Base-by-base conservation (phyloP, 2,797 vertebrate genomes). In the Pangasius mekongensis region DNA sequence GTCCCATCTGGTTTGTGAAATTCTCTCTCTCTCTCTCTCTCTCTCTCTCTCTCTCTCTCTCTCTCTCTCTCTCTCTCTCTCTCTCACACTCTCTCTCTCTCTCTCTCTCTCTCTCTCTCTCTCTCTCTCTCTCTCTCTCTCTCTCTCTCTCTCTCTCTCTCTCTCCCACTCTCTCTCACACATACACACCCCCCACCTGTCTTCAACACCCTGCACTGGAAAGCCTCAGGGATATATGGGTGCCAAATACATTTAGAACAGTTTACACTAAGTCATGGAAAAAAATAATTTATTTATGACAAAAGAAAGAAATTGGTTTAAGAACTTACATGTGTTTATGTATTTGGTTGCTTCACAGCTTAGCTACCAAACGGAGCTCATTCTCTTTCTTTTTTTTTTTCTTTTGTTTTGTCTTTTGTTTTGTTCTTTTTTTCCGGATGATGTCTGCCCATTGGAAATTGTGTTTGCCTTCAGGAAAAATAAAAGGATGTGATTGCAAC, bases 1-100 rank as follows among this genome's bases (percentile, higher is more conserved):
- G 88, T 91, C 89, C 91, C 89, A 92, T 89, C 89, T 90, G 78
- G 84, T 88, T 91, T 83, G 66, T 87, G 86, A 85, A 90, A 89
- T 81, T 74, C 52, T 49, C 71, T 67, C 60, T 66, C 33, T 43
- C 52, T 83, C 83, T 33, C 60, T 69, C 62, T 47, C 56, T 52
- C 47, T 49, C 52, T n/a, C 33, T 52, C 33, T 58, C 60, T 33
- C 85, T 2, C 36, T 11, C 39, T 74, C 20, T 10, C 20, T 8
- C 36, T 9, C 69, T 8, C 3, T 3, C 36, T 39, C 18, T 39
- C 2, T 47, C 76, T 22, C 24, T 1, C 24, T 2, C 36, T 11
- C 36, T 47, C 18, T 9, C 20, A 3, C 36, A 3, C 69, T 8
- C 3, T 3, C 36, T 22, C 18, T 39, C 2, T 43, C 18, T 13